phyloP scores from a whole-genome alignment of 2,888 invertebrate genomes.

The Eueremaeus valkanovi region DNA sequence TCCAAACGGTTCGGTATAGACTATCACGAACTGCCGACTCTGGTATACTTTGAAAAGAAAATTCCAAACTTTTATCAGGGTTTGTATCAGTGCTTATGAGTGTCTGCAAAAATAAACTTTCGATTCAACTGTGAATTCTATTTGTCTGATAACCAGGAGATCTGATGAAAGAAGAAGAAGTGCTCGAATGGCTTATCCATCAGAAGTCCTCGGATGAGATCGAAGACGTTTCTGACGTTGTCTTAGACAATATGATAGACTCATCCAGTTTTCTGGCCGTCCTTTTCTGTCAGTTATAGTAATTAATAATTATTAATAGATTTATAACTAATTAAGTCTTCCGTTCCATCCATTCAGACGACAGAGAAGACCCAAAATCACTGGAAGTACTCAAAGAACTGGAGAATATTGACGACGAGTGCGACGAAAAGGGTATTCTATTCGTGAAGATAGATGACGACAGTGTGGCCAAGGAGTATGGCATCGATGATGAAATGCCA shows the following conservation, averaged over 20 bases:
- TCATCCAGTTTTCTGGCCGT: conserved; percentile 88
- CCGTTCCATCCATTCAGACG: conserved; percentile 45
- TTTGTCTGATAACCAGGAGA: conserved; percentile 58
- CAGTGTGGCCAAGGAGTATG: conserved; percentile 83
- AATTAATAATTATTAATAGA: neutral
- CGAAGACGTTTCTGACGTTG: conserved; percentile 71
- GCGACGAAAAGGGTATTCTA: conserved; percentile 78
- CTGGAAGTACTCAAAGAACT: conserved; percentile 46
- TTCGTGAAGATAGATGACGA: conserved; percentile 88
- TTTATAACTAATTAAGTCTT: conserved; percentile 8
- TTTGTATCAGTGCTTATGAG: conserved; percentile 37
- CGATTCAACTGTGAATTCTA: neutral
- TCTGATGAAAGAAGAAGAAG: conserved; percentile 84
- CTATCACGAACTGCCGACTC: conserved; percentile 53
- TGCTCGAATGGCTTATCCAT: conserved; percentile 78
- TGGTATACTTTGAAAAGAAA: conserved; percentile 49
- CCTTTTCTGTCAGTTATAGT: conserved; percentile 72
- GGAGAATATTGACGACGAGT: conserved; percentile 90
- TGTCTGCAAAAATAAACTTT: neutral
- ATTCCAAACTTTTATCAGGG: conserved; percentile 49
- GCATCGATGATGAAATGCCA: conserved; percentile 73
- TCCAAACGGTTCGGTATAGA: conserved; percentile 82
- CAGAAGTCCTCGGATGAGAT: conserved; percentile 86
- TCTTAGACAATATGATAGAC: conserved; percentile 74
- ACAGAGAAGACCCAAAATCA: conserved; percentile 46